These are phyloP conservation scores for Hyles vespertilio DNA, from an alignment of 1,140 invertebrate species.

Conservation along the genomic window DNA sequence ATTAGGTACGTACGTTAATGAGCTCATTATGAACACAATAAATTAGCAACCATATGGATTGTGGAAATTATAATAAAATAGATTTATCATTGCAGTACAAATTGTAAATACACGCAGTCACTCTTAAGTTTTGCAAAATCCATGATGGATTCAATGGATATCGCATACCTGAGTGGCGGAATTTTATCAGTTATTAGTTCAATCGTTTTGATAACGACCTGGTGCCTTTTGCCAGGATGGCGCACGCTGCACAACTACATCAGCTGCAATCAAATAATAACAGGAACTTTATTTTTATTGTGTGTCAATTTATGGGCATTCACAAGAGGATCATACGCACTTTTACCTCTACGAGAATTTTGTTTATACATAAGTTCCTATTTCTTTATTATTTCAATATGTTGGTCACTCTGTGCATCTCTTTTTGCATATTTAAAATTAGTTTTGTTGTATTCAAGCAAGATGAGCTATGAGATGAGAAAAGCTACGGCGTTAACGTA, in stretches of 20 bases:
- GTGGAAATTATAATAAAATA: too few species aligned
- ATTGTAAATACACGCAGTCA: too few species aligned
- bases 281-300: slow-evolving; percentile 23
- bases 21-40: too few species aligned
- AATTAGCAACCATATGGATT: too few species aligned
- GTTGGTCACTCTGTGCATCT: slow-evolving; percentile 28
- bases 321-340: not conserved
- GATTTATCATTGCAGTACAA: too few species aligned
- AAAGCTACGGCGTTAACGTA: slow-evolving; percentile 15
- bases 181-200: slow-evolving; percentile 19
- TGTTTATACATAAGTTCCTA: not conserved
- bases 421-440: slow-evolving; percentile 27
- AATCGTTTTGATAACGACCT: slow-evolving; percentile 19
- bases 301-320: not conserved
- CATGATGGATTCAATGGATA: too few species aligned
- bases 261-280: slow-evolving; percentile 27
- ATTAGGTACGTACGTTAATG: too few species aligned
- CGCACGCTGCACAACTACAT: slow-evolving; percentile 27
- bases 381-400: slow-evolving; percentile 5
- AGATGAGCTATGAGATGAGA: slow-evolving; percentile 25
- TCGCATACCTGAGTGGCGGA: not conserved
- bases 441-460: slow-evolving; percentile 19
- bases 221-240: slow-evolving; percentile 26
- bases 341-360: too few species aligned
- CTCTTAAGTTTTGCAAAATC: too few species aligned